Percentiles rank a stretch among this genome's conserved stretches.
Evolutionary conservation across 2,113 vertebrate genomes (phyloP).

Genomic region (Ceyx margarethae): DNA sequence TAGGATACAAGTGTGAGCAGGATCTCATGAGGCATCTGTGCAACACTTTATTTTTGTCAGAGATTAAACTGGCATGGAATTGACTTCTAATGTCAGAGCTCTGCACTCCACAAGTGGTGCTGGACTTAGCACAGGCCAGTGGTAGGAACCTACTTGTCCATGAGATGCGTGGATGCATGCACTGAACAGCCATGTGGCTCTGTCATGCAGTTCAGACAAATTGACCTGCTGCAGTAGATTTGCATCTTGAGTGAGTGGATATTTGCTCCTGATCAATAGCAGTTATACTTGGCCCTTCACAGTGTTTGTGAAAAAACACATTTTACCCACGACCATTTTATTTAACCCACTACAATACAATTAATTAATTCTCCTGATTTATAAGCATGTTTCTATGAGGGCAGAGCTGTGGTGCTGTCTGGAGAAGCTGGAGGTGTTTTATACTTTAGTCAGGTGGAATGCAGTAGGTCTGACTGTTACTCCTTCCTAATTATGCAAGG

Average conservation of each 20-base stretch:
- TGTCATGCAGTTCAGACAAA: not conserved
- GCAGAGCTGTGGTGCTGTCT: not conserved
- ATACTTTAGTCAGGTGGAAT: not conserved
- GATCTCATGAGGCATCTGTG: fast-evolving
- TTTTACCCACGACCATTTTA: not conserved
- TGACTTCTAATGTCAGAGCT: not conserved
- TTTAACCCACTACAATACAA: not conserved
- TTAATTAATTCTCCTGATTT: not conserved
- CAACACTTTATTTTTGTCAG: not conserved
- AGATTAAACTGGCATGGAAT: not conserved
- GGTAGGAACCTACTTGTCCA: not conserved
- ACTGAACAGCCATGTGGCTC: not conserved
- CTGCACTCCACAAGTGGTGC: not conserved
- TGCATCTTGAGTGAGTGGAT: not conserved
- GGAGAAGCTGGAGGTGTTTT: not conserved
- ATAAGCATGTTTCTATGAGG: not conserved
- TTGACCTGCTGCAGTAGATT: not conserved
- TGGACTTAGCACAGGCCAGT: not conserved
- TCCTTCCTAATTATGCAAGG: not conserved
- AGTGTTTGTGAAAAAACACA: not conserved
- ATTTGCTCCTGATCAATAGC: not conserved
- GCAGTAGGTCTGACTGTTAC: not conserved
- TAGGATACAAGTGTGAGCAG: not conserved
- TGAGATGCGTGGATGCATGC: fast-evolving
- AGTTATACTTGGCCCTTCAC: not conserved